Evolutionary conservation across 2,888 invertebrate genomes (phyloP).

Genomic region (Ctenicera cuprea): DNA sequence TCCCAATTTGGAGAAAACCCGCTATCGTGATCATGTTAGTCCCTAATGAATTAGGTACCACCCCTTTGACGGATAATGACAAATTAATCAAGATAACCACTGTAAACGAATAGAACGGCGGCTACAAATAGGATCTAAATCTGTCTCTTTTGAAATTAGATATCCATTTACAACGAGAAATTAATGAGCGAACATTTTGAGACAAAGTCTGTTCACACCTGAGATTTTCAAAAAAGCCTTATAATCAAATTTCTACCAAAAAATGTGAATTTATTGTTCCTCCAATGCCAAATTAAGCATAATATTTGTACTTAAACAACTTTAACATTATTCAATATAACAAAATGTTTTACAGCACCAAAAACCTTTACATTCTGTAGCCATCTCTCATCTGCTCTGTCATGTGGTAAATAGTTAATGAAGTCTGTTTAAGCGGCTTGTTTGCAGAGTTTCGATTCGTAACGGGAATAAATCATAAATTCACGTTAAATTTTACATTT

Average conservation of each 20-base stretch:
- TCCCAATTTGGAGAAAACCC: conserved; percentile 47
- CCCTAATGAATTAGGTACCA: conserved; percentile 44
- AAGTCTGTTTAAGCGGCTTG: conserved; percentile 1
- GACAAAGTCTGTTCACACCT: background rate
- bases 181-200: background rate
- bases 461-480: background rate
- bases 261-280: no score
- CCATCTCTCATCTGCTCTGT: background rate
- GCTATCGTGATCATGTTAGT: conserved; percentile 40
- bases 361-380: background rate
- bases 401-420: background rate
- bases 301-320: background rate
- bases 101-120: conserved; percentile 21
- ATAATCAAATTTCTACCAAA: background rate
- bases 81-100: conserved; percentile 47
- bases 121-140: conserved; percentile 18
- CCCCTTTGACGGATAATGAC: conserved; percentile 48
- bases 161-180: background rate
- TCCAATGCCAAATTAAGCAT: background rate
- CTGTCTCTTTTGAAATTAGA: background rate
- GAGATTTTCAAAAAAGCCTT: background rate
- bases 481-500: background rate
- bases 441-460: background rate
- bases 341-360: background rate
- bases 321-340: background rate